Conservation (phyloP, 2,797 vertebrate genomes). For the Gymnopithys bicolor region DNA sequence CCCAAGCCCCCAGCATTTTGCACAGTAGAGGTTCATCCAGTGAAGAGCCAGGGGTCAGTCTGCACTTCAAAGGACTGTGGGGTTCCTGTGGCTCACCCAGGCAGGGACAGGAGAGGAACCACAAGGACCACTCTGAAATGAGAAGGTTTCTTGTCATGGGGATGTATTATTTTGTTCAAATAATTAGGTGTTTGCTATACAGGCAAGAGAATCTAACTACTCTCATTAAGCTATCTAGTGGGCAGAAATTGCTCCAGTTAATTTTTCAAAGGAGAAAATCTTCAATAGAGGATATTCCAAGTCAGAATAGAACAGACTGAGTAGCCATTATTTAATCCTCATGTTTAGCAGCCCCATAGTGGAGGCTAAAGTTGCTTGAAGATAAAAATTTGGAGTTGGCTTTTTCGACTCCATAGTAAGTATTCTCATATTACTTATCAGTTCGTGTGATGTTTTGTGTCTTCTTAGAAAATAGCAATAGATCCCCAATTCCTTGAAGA, state of each 20-base stretch:
- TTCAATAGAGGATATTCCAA: background rate
- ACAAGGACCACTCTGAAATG: background rate
- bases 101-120: background rate
- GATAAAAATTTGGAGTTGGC: background rate
- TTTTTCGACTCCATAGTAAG: background rate
- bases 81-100: background rate
- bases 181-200: background rate
- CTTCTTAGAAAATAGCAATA: background rate
- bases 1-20: background rate
- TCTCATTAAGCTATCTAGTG: background rate
- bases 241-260: background rate
- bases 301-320: background rate
- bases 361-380: background rate
- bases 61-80: fast-evolving
- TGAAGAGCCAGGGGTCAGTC: background rate
- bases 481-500: background rate
- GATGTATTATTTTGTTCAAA: background rate
- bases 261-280: background rate
- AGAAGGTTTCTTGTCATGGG: background rate
- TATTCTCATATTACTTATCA: background rate
- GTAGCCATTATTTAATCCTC: background rate
- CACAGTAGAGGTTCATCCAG: background rate
- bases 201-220: background rate
- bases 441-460: background rate
- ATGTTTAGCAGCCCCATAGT: background rate